These are phyloP conservation scores for Penaeus monodon DNA, from an alignment of 2,888 invertebrate genomes.

Conservation along the genomic window DNA sequence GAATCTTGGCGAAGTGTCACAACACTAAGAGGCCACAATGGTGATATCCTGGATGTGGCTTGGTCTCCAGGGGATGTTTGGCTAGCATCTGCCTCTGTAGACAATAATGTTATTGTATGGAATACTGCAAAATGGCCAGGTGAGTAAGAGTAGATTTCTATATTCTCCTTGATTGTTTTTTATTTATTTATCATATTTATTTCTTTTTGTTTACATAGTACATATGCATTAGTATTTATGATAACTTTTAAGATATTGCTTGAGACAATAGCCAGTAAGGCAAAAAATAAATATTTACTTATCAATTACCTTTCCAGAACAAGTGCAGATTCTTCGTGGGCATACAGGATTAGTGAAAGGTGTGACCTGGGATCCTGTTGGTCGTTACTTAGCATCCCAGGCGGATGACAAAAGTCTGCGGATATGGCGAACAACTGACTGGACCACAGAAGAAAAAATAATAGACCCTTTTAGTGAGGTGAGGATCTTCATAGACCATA, in stretches of 20 bases:
- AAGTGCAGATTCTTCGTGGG: conserved; percentile 57
- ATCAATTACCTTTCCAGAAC: conserved; percentile 40
- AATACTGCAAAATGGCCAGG: conserved; percentile 87
- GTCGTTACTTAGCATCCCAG: conserved; percentile 96
- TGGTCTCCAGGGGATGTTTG: conserved; percentile 96
- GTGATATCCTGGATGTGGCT: conserved; percentile 93
- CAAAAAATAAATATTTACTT: not conserved
- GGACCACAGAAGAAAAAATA: conserved; percentile 89
- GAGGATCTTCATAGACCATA: not conserved
- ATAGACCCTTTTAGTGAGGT: conserved; percentile 92
- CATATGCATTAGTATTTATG: too few relatives aligned
- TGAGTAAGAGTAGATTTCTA: not conserved
- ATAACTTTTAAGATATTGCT: too few relatives aligned
- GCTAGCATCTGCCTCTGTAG: conserved; percentile 96
- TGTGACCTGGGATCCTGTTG: conserved; percentile 98
- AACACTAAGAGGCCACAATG: conserved; percentile 90
- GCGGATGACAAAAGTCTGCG: conserved; percentile 94
- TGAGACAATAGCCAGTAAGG: not conserved
- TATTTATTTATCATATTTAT: too few relatives aligned
- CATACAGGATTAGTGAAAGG: conserved; percentile 92
- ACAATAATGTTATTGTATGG: conserved; percentile 98
- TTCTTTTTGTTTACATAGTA: too few relatives aligned
- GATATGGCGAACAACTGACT: conserved; percentile 96
- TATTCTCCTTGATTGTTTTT: not conserved
- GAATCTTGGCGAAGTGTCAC: conserved; percentile 94